phyloP scores from a whole-genome alignment of 2,888 invertebrate species.

The Muscina levida region DNA sequence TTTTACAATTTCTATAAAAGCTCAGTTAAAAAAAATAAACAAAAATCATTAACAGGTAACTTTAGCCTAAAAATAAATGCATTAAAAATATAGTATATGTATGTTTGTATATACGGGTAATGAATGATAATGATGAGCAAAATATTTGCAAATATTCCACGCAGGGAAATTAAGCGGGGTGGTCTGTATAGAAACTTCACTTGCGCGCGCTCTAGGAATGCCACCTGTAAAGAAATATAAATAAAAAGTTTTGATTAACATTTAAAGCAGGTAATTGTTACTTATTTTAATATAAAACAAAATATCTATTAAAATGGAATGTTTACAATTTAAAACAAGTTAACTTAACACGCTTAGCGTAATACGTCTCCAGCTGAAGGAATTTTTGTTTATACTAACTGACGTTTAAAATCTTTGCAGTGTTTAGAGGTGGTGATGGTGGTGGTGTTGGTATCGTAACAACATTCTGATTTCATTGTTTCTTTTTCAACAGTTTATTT shows the following conservation, averaged over 20 bases:
- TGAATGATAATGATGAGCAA: constrained; percentile 3
- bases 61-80: constrained; percentile 64
- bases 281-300: too few species aligned
- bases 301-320: too few species aligned
- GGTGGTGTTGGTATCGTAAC: neutral
- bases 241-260: constrained; percentile 38
- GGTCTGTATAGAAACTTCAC: too few species aligned
- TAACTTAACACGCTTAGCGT: neutral
- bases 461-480: constrained; percentile 2
- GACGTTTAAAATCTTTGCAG: constrained; percentile 21
- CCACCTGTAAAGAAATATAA: constrained; percentile 69
- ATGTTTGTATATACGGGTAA: constrained; percentile 26
- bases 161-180: too few species aligned
- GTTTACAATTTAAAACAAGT: neutral
- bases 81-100: constrained; percentile 34
- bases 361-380: neutral
- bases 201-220: constrained; percentile 67
- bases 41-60: constrained; percentile 65
- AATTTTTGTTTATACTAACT: constrained; percentile 15
- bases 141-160: neutral
- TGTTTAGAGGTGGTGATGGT: neutral
- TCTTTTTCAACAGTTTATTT: constrained; percentile 18
- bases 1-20: constrained; percentile 12
- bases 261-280: too few species aligned
- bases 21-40: neutral